Evolutionary conservation across 2,888 invertebrate species (phyloP).

Genomic region (Dioctria rufipes): DNA sequence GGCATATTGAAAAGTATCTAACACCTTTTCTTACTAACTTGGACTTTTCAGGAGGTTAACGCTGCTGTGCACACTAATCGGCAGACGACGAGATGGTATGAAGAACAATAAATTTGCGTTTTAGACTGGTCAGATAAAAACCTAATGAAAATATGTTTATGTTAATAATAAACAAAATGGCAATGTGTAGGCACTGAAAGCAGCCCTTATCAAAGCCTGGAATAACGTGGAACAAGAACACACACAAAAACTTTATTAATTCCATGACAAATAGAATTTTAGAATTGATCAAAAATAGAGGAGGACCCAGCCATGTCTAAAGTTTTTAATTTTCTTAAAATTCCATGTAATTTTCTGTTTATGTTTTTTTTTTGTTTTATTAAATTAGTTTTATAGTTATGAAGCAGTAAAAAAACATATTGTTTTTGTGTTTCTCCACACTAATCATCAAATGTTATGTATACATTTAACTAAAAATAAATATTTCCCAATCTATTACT

Average conservation of each 20-base stretch:
- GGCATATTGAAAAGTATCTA: slow-evolving; percentile 12
- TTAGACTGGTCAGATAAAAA: slow-evolving; percentile 53
- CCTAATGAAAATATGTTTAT: slow-evolving; percentile 39
- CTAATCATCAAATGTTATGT: too few species aligned
- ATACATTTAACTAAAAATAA: too few species aligned
- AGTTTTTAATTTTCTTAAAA: not conserved
- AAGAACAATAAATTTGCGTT: slow-evolving; percentile 42
- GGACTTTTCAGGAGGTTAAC: slow-evolving; percentile 53
- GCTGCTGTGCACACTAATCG: slow-evolving; percentile 42
- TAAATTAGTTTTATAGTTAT: too few species aligned
- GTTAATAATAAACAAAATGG: not conserved
- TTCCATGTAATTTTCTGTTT: too few species aligned
- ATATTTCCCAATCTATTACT: too few species aligned
- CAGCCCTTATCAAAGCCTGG: not conserved
- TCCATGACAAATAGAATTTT: slow-evolving; percentile 25
- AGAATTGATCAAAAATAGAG: slow-evolving; percentile 1
- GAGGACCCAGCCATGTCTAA: not conserved
- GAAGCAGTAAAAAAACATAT: too few species aligned
- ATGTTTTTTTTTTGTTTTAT: too few species aligned
- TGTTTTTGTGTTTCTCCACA: too few species aligned
- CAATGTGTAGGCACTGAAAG: not conserved
- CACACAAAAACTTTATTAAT: not conserved
- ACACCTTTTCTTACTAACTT: not conserved
- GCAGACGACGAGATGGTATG: slow-evolving; percentile 35
- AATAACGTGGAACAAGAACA: not conserved